Base-by-base conservation (phyloP, 53 echinoderm and acorn worm species). In the Stichopus horrens region DNA sequence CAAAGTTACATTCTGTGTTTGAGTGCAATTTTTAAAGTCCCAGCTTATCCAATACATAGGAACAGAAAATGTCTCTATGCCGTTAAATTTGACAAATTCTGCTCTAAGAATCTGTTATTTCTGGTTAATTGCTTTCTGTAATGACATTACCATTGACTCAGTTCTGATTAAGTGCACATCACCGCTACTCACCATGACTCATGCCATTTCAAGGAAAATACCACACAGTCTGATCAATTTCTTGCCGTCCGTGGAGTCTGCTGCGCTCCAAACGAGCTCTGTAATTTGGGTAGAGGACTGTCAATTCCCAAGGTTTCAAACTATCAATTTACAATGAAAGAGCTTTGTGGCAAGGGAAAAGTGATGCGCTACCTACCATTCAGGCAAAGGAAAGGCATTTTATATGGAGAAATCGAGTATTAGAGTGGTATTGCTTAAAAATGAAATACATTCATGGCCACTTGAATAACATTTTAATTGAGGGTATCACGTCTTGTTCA, bases 101-200 rank as follows among this genome's bases (percentile, higher is more conserved):
- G 63, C 16, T 63, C 16, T 16, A 63, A 13, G 16, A 16, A 63
- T 63, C 11, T 63, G 63, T 63, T 63, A 16, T 63, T 63, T 63
- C 63, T 63, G 63, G 63, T 63, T 8, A 63, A 63, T 63, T 63
- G 63, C 63, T 13, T 16, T 63, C 52, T 37, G 19, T 79, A 55
- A 79, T 79, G 79, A 54, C 19, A 79, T 79, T 79, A 53, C 79
- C 55, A 79, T 79, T 79, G 79, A 79, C 79, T 79, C 79, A 79
- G 79, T 79, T 79, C 79, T 79, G 79, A 79, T 79, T 79, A 79
- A 79, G 79, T 79, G 79, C 55, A 53, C 79, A 79, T 16, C 79
- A 53, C 53, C 19, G 14, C 79, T 52, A 79, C 79, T 79, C 55
- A 79, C 54, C 19, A 53, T 79, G 79, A 79, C 79, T 79, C 79